Evolutionary conservation across 1,140 invertebrate genomes (phyloP).

Genomic region (Cyrtorhinus lividipennis): DNA sequence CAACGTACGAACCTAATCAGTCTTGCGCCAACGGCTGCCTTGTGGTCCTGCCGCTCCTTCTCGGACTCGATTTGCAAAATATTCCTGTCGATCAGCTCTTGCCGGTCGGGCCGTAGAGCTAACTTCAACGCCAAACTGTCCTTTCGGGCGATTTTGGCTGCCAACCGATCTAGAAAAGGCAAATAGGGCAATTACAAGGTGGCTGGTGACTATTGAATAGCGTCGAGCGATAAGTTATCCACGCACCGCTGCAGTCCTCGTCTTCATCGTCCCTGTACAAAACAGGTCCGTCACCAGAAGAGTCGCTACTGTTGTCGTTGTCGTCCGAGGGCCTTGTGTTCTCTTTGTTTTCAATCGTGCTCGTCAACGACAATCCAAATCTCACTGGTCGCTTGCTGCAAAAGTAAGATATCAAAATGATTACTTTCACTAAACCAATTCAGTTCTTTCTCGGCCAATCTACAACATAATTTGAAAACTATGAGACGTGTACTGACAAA

Average conservation of each 20-base stretch:
- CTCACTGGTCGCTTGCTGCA: slow-evolving; percentile 60
- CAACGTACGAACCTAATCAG: slow-evolving; percentile 71
- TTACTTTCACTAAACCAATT: background rate
- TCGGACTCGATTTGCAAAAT: slow-evolving; percentile 87
- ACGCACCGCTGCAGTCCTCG: too few species aligned
- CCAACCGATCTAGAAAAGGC: slow-evolving; percentile 41
- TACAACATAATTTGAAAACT: too few species aligned
- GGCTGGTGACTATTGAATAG: background rate
- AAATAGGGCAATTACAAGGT: background rate
- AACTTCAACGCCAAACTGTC: slow-evolving; percentile 92
- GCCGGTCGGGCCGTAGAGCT: slow-evolving; percentile 74
- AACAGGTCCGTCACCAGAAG: slow-evolving; percentile 45
- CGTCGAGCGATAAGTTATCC: too few species aligned
- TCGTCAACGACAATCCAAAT: slow-evolving; percentile 52
- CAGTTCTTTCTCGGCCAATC: too few species aligned
- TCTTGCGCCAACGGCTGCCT: slow-evolving; percentile 86
- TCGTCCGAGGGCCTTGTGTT: slow-evolving; percentile 62
- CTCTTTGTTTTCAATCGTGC: slow-evolving; percentile 69
- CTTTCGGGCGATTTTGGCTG: slow-evolving; percentile 83
- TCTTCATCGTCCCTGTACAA: slow-evolving; percentile 61
- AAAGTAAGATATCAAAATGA: slow-evolving; percentile 21
- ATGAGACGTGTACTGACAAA: too few species aligned
- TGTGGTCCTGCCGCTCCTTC: slow-evolving; percentile 82
- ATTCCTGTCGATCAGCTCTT: slow-evolving; percentile 93
- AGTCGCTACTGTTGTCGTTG: slow-evolving; percentile 37